phyloP scores from a whole-genome alignment of 2,113 vertebrate species.

The Rhea pennata region DNA sequence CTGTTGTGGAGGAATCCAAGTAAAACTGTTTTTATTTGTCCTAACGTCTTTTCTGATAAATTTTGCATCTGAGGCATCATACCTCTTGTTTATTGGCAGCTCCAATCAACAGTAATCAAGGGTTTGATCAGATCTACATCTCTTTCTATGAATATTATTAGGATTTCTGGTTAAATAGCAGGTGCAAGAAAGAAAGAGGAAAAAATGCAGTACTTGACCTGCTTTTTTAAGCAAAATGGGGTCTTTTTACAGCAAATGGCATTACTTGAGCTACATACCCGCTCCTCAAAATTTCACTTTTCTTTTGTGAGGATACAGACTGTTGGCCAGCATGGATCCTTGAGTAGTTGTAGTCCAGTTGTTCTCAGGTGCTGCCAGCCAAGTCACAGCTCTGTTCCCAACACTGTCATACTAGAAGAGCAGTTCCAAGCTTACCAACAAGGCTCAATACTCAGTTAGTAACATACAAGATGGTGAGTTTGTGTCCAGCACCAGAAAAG shows the following conservation, averaged over 20 bases:
- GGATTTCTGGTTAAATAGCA: slow-evolving; percentile 2
- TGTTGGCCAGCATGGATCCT: background rate
- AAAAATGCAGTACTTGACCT: background rate
- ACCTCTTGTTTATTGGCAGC: background rate
- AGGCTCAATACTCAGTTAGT: accelerated
- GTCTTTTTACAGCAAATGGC: background rate
- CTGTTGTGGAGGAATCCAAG: background rate
- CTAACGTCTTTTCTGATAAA: slow-evolving; percentile 14
- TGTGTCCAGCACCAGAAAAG: background rate
- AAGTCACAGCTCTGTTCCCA: background rate
- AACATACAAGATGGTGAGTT: background rate
- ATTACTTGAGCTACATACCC: accelerated
- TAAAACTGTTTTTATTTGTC: background rate
- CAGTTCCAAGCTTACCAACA: background rate
- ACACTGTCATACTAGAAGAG: background rate
- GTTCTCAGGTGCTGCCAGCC: background rate
- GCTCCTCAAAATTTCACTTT: background rate
- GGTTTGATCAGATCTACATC: background rate
- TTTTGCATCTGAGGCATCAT: background rate
- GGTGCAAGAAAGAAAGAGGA: background rate
- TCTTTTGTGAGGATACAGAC: background rate
- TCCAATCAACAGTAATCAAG: background rate
- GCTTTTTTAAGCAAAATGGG: background rate
- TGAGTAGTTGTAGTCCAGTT: background rate
- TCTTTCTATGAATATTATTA: background rate